Percentiles rank a stretch among this genome's conserved stretches.
Evolutionary conservation across 2,113 vertebrate genomes (phyloP).

Genomic region (Pachyramphus minor): DNA sequence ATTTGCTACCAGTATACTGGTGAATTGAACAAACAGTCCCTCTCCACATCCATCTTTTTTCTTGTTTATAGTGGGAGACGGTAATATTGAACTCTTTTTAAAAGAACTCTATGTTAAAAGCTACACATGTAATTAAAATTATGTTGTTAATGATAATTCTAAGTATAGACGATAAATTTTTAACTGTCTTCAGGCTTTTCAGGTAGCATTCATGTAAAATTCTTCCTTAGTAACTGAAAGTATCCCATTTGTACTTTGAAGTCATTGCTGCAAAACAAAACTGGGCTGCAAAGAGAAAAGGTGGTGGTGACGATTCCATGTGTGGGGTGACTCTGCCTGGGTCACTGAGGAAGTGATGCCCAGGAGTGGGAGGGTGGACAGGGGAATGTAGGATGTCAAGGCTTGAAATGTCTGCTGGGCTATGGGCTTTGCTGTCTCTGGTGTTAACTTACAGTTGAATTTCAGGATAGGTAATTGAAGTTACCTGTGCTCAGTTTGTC

Average conservation of each 20-base stretch:
- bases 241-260: neutral
- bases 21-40: neutral
- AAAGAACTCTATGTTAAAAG: neutral
- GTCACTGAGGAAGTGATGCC: neutral
- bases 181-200: neutral
- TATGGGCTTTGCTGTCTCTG: neutral
- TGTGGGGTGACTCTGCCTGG: fast-evolving
- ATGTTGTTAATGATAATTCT: neutral
- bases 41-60: neutral
- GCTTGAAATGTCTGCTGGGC: neutral
- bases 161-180: neutral
- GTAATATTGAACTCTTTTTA: neutral
- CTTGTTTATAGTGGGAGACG: neutral
- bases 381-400: fast-evolving
- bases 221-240: neutral
- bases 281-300: neutral
- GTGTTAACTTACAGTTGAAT: neutral
- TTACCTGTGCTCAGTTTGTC: neutral
- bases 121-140: neutral
- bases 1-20: neutral
- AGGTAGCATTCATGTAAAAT: neutral
- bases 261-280: neutral
- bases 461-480: neutral
- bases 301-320: neutral
- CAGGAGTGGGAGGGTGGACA: neutral